Evolutionary conservation across 1,140 invertebrate species (phyloP).

Genomic region (Drosophila rufa): DNA sequence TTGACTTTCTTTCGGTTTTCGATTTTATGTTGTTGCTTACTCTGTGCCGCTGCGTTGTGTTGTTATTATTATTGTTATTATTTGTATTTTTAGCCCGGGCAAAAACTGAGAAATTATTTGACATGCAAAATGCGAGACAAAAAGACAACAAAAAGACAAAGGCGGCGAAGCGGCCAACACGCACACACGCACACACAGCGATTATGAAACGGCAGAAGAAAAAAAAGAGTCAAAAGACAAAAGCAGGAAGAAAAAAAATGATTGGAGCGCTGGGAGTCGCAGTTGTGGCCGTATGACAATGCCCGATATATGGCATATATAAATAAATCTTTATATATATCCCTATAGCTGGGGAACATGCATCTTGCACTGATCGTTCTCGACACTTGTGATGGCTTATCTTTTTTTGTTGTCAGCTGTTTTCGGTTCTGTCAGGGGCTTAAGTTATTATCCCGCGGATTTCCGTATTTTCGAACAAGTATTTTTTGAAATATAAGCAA

Average conservation of each 20-base stretch:
- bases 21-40: constrained; percentile 12
- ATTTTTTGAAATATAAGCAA: background rate
- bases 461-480: background rate
- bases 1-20: constrained; percentile 42
- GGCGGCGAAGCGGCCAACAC: constrained; percentile 33
- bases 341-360: constrained; percentile 8
- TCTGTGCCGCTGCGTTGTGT: constrained; percentile 2
- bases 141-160: constrained; percentile 48
- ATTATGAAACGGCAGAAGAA: constrained; percentile 65
- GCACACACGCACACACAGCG: constrained; percentile 29
- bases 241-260: constrained; percentile 30
- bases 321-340: background rate
- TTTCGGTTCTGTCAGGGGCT: constrained; percentile 9
- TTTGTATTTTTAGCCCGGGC: constrained; percentile 62
- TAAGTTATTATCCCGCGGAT: constrained; percentile 17
- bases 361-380: constrained; percentile 7
- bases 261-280: constrained; percentile 37
- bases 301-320: constrained; percentile 7
- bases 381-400: constrained; percentile 23
- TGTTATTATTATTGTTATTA: constrained; percentile 16
- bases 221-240: background rate
- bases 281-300: constrained; percentile 15
- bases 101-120: constrained; percentile 67
- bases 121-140: constrained; percentile 59
- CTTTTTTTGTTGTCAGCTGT: constrained; percentile 27